Percentiles rank a stretch among this genome's conserved stretches.
These are phyloP conservation scores for Drosophila micromelanica DNA, from an alignment of 1,140 invertebrate genomes.

Conservation along the genomic window DNA sequence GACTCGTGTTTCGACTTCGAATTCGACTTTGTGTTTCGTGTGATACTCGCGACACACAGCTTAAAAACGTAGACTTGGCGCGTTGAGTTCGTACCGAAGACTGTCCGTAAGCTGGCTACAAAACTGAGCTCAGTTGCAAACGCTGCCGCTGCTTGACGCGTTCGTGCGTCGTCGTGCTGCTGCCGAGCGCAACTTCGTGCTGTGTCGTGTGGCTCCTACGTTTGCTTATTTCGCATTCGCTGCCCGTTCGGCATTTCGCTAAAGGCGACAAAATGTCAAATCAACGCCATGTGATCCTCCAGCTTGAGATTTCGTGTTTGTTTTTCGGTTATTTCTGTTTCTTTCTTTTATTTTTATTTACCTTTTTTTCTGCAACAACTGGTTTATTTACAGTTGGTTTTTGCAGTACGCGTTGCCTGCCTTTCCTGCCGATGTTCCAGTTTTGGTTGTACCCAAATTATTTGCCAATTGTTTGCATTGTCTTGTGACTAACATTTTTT, in stretches of 20 bases:
- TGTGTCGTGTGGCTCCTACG: constrained; percentile 1
- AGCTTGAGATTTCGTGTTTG: constrained; percentile 36
- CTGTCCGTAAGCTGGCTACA: constrained; percentile 33
- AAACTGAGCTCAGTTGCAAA: constrained; percentile 28
- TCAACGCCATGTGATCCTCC: constrained; percentile 54
- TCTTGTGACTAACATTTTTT: background rate
- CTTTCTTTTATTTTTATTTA: constrained; percentile 3
- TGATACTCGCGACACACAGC: constrained; percentile 1
- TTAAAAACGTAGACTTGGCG: constrained; percentile 47
- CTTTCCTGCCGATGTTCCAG: constrained; percentile 31
- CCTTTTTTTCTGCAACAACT: constrained; percentile 14
- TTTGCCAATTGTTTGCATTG: constrained; percentile 20
- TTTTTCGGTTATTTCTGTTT: constrained; percentile 20
- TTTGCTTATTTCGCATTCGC: constrained; percentile 12
- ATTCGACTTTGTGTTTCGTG: constrained; percentile 20
- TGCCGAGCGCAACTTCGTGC: constrained; percentile 14
- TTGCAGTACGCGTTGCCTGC: constrained; percentile 13
- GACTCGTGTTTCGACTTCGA: constrained; percentile 24
- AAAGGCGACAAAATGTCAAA: constrained; percentile 77
- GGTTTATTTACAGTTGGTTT: constrained; percentile 9
- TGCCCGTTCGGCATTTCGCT: constrained; percentile 29
- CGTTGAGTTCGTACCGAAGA: constrained; percentile 66
- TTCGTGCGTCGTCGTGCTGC: background rate
- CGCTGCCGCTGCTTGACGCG: background rate
- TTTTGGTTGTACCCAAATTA: constrained; percentile 27